phyloP scores from a whole-genome alignment of 1,140 invertebrate species.

The Bombus fervidus region DNA sequence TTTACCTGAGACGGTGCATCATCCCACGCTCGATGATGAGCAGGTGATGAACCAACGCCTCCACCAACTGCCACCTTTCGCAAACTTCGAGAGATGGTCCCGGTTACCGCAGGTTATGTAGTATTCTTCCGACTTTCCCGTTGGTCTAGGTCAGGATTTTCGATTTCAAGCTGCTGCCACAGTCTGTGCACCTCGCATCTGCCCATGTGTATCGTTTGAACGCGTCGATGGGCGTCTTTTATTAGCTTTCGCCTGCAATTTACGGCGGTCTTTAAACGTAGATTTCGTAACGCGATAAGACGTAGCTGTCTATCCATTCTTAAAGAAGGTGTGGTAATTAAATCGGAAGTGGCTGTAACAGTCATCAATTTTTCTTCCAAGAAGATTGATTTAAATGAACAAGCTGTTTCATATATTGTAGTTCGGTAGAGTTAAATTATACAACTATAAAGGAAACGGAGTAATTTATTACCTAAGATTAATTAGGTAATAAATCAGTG shows the following conservation, averaged over 20 bases:
- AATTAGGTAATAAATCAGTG: slow-evolving; percentile 4
- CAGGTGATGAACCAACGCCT: slow-evolving; percentile 72
- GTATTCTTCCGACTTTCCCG: slow-evolving; percentile 41
- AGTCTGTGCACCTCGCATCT: slow-evolving; percentile 52
- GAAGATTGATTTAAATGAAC: slow-evolving; percentile 23
- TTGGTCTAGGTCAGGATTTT: slow-evolving; percentile 59
- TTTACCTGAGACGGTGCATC: slow-evolving; percentile 69
- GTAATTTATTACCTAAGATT: slow-evolving; percentile 9
- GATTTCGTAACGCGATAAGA: not conserved
- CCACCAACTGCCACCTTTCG: not conserved
- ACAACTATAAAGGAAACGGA: not conserved
- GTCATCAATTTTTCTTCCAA: not conserved
- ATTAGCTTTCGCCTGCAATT: not conserved
- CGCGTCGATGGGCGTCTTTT: not conserved
- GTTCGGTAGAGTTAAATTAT: not conserved
- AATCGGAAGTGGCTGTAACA: not conserved
- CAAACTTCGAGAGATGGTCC: slow-evolving; percentile 19
- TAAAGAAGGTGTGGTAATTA: not conserved
- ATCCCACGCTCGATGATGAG: slow-evolving; percentile 76
- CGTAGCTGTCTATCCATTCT: not conserved
- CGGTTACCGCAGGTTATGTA: slow-evolving; percentile 44
- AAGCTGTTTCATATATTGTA: no score
- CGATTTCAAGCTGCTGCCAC: slow-evolving; percentile 24
- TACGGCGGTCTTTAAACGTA: no score
- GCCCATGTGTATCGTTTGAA: not conserved